These are phyloP conservation scores for Andrena fulva DNA, from an alignment of 2,888 invertebrate species.

Conservation along the genomic window DNA sequence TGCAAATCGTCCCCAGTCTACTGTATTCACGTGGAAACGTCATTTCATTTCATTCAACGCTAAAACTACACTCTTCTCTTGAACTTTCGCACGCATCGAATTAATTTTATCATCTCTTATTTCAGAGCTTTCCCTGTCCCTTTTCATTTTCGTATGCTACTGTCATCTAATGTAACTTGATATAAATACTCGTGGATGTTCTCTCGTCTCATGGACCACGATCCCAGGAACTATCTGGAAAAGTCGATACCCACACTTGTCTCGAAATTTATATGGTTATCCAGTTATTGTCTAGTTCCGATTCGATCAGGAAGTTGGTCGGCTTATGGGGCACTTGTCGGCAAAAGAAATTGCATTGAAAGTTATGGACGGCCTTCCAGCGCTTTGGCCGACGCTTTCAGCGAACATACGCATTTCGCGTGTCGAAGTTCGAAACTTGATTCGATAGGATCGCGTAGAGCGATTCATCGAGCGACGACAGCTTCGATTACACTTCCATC, in stretches of 20 bases:
- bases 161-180: background rate
- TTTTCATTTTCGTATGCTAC: background rate
- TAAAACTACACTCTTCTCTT: background rate
- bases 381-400: constrained; percentile 1
- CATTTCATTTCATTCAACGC: background rate
- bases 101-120: background rate
- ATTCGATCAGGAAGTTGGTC: constrained; percentile 16
- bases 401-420: constrained; percentile 6
- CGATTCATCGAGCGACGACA: constrained; percentile 14
- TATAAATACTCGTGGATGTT: background rate
- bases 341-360: constrained; percentile 30
- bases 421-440: constrained; percentile 28
- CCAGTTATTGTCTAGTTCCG: constrained; percentile 3
- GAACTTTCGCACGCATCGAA: too few relatives aligned
- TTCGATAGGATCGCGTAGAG: background rate
- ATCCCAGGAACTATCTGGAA: background rate
- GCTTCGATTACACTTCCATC: constrained; percentile 26
- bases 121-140: background rate
- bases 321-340: background rate
- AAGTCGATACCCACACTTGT: constrained; percentile 3
- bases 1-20: background rate
- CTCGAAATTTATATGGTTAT: constrained; percentile 15
- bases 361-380: constrained; percentile 31
- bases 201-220: too few relatives aligned
- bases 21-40: background rate